Percentiles rank a stretch among this genome's conserved stretches.
Conservation (phyloP, 2,888 invertebrate genomes). For the Troides aeacus region DNA sequence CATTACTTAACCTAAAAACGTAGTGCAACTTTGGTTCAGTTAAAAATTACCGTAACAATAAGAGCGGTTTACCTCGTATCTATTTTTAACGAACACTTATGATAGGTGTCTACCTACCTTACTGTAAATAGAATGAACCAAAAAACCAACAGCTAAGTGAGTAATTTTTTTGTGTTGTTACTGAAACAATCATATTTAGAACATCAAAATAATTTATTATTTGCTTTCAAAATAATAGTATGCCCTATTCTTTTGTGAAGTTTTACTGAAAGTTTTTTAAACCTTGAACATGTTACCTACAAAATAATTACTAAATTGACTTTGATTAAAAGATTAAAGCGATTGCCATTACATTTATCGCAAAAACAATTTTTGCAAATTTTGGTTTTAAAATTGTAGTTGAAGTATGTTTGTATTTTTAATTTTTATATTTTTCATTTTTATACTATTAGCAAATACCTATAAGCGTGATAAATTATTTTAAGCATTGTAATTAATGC, state of each 20-base stretch:
- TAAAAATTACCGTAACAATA: conserved; percentile 26
- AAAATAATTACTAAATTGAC: no score
- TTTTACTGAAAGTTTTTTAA: no score
- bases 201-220: conserved; percentile 1
- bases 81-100: conserved; percentile 32
- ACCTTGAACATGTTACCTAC: no score
- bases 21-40: conserved; percentile 15
- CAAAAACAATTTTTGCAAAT: no score
- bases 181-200: conserved; percentile 14
- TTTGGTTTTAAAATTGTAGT: no score
- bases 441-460: background rate
- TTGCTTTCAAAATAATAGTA: no score
- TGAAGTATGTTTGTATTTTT: no score
- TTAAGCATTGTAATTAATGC: background rate
- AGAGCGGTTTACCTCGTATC: conserved; percentile 27
- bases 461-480: background rate
- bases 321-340: no score
- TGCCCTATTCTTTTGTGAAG: no score
- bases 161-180: conserved; percentile 15
- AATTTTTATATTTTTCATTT: no score
- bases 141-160: conserved; percentile 24
- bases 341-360: no score
- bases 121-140: conserved; percentile 32
- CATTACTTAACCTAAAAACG: conserved; percentile 18
- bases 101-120: conserved; percentile 29